These are phyloP conservation scores for Megalopta genalis DNA, from an alignment of 1,140 invertebrate species.

Conservation along the genomic window DNA sequence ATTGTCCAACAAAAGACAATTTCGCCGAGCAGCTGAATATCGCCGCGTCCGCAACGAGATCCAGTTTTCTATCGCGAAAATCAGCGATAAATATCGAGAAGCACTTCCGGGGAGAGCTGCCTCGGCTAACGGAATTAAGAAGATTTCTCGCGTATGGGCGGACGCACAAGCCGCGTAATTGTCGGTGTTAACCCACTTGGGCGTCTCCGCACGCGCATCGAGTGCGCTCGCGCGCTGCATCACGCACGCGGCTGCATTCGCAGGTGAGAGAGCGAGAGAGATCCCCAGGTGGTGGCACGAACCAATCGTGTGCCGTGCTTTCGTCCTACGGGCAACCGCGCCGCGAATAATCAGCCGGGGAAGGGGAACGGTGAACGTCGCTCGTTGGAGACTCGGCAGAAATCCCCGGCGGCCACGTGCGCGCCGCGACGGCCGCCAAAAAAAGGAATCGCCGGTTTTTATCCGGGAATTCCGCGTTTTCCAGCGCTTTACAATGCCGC, in stretches of 20 bases:
- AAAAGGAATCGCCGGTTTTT: not conserved
- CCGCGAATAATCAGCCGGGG: conserved; percentile 20
- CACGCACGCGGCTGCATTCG: conserved; percentile 23
- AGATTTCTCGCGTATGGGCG: conserved; percentile 63
- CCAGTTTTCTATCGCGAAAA: not conserved
- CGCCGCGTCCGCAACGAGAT: too few species aligned
- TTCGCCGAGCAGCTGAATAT: too few species aligned
- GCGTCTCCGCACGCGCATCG: conserved; percentile 66
- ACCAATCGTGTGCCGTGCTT: conserved; percentile 50
- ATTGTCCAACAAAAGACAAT: too few species aligned
- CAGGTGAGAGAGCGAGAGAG: not conserved
- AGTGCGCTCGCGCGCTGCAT: conserved; percentile 55
- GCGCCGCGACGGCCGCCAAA: conserved; percentile 7
- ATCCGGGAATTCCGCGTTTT: not conserved
- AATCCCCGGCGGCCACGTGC: conserved; percentile 17
- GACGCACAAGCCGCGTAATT: conserved; percentile 65
- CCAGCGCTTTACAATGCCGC: not conserved
- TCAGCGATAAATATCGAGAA: not conserved
- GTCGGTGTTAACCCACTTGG: conserved; percentile 71
- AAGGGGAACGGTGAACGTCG: conserved; percentile 29
- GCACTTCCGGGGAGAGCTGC: conserved; percentile 26
- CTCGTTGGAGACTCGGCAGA: conserved; percentile 7
- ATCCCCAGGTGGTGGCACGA: conserved; percentile 25
- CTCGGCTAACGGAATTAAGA: conserved; percentile 60
- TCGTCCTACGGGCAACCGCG: conserved; percentile 40